Conservation (phyloP, 2,113 vertebrate species). For the Speoplatyrhinus poulsoni region DNA sequence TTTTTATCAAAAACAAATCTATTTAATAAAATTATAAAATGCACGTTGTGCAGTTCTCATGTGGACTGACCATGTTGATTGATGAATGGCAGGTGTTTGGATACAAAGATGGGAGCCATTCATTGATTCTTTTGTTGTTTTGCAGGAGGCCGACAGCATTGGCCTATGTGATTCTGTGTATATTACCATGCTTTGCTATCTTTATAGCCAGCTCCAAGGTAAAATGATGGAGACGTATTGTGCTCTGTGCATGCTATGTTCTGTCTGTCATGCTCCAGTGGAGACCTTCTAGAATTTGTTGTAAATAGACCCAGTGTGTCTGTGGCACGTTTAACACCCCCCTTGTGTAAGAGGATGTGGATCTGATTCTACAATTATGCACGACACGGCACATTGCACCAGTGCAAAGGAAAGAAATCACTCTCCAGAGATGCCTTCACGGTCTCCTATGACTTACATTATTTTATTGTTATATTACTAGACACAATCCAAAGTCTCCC, state of each 20-base stretch:
- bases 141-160: conserved; percentile 80
- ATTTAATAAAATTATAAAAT: too few relatives aligned
- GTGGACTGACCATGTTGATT: background rate
- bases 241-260: conserved; percentile 28
- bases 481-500: background rate
- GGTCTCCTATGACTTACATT: background rate
- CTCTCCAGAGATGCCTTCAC: background rate
- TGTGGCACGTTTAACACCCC: conserved; percentile 8
- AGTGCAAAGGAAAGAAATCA: conserved; percentile 8
- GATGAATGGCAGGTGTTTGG: background rate
- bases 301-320: conserved; percentile 40
- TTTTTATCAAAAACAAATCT: too few relatives aligned
- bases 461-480: background rate
- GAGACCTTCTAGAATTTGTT: conserved; percentile 44
- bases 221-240: conserved; percentile 38
- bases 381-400: conserved; percentile 29
- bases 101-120: background rate
- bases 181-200: conserved; percentile 81
- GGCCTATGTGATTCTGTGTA: conserved; percentile 74
- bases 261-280: conserved; percentile 29
- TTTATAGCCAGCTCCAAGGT: conserved; percentile 81
- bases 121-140: conserved; percentile 29
- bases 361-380: conserved; percentile 25
- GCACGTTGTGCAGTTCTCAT: background rate
- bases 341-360: conserved; percentile 18